Evolutionary conservation across 2,113 vertebrate genomes (phyloP), one percentile per base, ranked within the genome.

Genomic region (Forbesichthys agassizii): DNA sequence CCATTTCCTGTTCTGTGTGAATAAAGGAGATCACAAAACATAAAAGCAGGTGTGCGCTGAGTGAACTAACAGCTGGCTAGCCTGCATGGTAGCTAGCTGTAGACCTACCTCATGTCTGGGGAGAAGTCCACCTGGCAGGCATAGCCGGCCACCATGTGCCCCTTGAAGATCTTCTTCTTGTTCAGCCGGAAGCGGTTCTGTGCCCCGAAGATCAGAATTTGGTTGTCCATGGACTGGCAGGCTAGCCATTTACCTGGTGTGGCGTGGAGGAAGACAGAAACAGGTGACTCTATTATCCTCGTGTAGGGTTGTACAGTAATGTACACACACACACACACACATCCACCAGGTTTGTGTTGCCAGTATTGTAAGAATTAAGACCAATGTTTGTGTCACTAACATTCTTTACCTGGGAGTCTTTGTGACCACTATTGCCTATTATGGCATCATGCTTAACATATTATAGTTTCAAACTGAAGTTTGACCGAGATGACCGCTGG

Each of bases 131-230:
- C 98, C 84, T 99, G 98, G 88, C 98, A 99, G 82, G 98, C 97
- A 0, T 99, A 99, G 12, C 98, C 98, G 20, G 97, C 97, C 72
- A 99, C 98, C 98, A 99, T 99, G 89, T 99, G 98, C 54, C 98
- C 98, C 79, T 99, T 99, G 88, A 99, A 99, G 82, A 98, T 93
- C 86, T 99, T 99, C 91, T 99, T 99, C 92, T 99, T 99, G 92
- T 99, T 99, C 74, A 99, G 93, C 71, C 98, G 92, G 91, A 99
- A 99, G 83, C 97, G 94, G 84, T 99, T 99, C 83, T 99, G 98
- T 57, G 98, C 98, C 73, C 97, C 98, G 76, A 99, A 99, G 80
- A 99, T 99, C 82, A 99, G 92, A 82, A 99, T 99, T 88, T 99
- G 98, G 88, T 99, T 99, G 86, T 99, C 98, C 97, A 99, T 99